A percentile compares a stretch with the other conserved stretches of the same genome.
Conservation (phyloP, 1,140 invertebrate genomes). For the Drosophila azteca region DNA sequence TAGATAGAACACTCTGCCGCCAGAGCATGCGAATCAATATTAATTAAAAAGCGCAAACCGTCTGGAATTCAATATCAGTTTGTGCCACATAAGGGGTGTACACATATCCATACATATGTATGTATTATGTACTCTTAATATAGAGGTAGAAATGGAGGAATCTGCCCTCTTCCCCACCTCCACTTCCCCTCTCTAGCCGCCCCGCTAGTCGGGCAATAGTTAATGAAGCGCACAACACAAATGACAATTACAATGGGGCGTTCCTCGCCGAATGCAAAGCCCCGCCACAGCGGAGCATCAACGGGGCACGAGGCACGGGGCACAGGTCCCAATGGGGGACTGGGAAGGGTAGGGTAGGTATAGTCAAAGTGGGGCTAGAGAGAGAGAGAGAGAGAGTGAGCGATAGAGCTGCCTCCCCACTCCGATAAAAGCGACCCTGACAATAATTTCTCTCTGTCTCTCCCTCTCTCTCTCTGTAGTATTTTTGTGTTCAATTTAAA, state of each 20-base stretch:
- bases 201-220: constrained; percentile 17
- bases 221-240: constrained; percentile 65
- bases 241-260: constrained; percentile 66
- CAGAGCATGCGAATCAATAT: constrained; percentile 55
- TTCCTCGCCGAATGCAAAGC: constrained; percentile 45
- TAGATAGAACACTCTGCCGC: constrained; percentile 24
- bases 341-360: background rate
- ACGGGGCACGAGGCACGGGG: constrained; percentile 1
- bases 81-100: background rate
- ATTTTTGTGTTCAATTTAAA: constrained; percentile 59
- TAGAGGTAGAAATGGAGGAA: background rate
- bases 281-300: constrained; percentile 23
- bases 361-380: background rate
- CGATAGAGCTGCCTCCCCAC: background rate
- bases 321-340: constrained; percentile 9
- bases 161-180: background rate
- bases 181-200: too few relatives aligned
- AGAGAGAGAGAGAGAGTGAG: background rate
- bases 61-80: constrained; percentile 29
- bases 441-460: constrained; percentile 25
- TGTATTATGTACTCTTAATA: too few relatives aligned
- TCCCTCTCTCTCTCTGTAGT: constrained; percentile 4
- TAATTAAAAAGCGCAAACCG: constrained; percentile 45
- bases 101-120: too few relatives aligned
- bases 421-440: constrained; percentile 50